These are phyloP conservation scores for Symphodus melops DNA, from an alignment of 2,113 vertebrate species.

Conservation along the genomic window DNA sequence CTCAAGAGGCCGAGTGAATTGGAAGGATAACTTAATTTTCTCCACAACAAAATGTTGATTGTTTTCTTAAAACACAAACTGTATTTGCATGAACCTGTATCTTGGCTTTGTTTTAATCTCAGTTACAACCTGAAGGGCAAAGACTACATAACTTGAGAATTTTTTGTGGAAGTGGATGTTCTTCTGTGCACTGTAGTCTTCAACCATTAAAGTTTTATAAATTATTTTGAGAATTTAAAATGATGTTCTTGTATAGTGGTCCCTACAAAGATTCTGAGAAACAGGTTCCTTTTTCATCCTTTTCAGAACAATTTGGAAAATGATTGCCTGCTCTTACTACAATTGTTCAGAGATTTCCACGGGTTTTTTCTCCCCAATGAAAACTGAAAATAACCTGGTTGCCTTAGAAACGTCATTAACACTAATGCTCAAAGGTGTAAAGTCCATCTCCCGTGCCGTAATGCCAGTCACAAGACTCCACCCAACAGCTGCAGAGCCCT, in stretches of 20 bases:
- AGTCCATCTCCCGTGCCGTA: conserved; percentile 43
- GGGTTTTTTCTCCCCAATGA: background rate
- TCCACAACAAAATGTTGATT: background rate
- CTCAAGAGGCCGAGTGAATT: background rate
- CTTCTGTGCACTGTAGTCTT: background rate
- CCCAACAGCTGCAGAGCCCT: background rate
- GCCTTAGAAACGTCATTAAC: conserved; percentile 3
- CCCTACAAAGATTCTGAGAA: background rate
- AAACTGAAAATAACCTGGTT: background rate
- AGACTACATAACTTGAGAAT: too few species aligned
- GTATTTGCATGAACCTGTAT: background rate
- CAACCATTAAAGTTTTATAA: background rate
- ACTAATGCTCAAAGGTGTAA: conserved; percentile 20
- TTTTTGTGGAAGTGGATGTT: too few species aligned
- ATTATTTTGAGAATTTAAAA: background rate
- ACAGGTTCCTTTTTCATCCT: background rate
- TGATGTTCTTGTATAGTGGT: background rate
- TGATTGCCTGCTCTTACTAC: background rate
- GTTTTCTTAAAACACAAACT: too few species aligned
- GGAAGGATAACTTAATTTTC: background rate
- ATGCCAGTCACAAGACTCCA: conserved; percentile 50
- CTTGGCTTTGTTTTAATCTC: background rate
- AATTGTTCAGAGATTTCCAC: background rate
- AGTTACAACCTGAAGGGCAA: background rate
- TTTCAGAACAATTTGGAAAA: background rate